A percentile compares a stretch with the other conserved stretches of the same genome.
Evolutionary conservation across 2,113 vertebrate genomes (phyloP).

Genomic region (Chlamydotis undulata): DNA sequence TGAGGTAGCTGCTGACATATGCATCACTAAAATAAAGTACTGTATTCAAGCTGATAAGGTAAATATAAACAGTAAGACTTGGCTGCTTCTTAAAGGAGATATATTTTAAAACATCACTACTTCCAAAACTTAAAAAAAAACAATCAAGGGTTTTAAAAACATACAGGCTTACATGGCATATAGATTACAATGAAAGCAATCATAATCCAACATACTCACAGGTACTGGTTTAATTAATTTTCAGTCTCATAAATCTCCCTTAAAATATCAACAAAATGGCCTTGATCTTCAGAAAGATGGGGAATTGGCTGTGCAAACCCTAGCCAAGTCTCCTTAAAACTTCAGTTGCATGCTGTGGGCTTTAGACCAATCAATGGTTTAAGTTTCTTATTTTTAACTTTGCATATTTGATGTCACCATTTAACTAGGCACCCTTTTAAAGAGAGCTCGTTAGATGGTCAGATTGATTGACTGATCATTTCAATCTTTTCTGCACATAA

Average conservation of each 20-base stretch:
- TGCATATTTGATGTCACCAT: not conserved
- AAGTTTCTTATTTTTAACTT: not conserved
- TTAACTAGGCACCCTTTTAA: not conserved
- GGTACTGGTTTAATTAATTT: not conserved
- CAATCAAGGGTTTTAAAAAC: not conserved
- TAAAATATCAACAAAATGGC: not conserved
- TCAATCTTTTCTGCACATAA: not conserved
- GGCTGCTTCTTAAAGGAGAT: not conserved
- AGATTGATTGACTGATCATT: not conserved
- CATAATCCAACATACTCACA: not conserved
- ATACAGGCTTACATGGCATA: rapidly evolving
- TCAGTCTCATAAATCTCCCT: not conserved
- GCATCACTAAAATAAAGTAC: not conserved
- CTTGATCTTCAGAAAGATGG: not conserved
- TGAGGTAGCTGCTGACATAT: rapidly evolving
- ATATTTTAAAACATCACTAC: not conserved
- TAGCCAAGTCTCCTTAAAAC: not conserved
- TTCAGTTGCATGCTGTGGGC: not conserved
- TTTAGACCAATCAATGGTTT: not conserved
- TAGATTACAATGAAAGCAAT: not conserved
- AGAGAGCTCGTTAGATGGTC: not conserved
- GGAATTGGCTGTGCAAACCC: not conserved
- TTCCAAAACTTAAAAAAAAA: not conserved
- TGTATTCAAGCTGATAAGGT: not conserved
- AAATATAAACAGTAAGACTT: not conserved